phyloP scores from a whole-genome alignment of 2,888 invertebrate species.

The Serripes groenlandicus region DNA sequence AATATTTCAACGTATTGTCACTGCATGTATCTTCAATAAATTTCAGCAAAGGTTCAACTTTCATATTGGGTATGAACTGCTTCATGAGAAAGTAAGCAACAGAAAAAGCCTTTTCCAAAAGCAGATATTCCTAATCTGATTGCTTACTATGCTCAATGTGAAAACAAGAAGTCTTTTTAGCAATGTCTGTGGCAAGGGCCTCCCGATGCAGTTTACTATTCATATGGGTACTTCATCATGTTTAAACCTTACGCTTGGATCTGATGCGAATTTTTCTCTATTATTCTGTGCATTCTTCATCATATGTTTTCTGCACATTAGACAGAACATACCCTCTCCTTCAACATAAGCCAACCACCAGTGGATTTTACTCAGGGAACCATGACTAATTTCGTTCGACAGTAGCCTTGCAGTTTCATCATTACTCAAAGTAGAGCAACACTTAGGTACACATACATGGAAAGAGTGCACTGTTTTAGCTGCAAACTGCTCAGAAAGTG shows the following conservation, averaged over 20 bases:
- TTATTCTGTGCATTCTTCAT: slow-evolving; percentile 49
- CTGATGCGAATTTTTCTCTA: slow-evolving; percentile 25
- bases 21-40: slow-evolving; percentile 35
- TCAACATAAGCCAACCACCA: slow-evolving; percentile 52
- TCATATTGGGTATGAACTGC: slow-evolving; percentile 47
- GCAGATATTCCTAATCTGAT: slow-evolving; percentile 11
- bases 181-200: slow-evolving; percentile 19
- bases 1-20: slow-evolving; percentile 41
- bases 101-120: slow-evolving; percentile 38
- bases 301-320: slow-evolving; percentile 45
- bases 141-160: slow-evolving; percentile 33
- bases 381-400: slow-evolving; percentile 7
- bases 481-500: no score
- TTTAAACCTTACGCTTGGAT: slow-evolving; percentile 43
- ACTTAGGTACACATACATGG: no score
- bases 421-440: background rate
- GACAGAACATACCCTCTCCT: no score
- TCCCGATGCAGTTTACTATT: slow-evolving; percentile 16
- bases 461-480: no score
- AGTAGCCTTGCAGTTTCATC: background rate
- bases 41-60: slow-evolving; percentile 37
- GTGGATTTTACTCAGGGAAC: slow-evolving; percentile 13
- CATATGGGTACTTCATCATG: slow-evolving; percentile 22
- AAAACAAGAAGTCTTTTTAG: slow-evolving; percentile 33
- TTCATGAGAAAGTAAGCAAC: slow-evolving; percentile 56